Conservation (phyloP, 2,113 vertebrate genomes). For the Speoplatyrhinus poulsoni region DNA sequence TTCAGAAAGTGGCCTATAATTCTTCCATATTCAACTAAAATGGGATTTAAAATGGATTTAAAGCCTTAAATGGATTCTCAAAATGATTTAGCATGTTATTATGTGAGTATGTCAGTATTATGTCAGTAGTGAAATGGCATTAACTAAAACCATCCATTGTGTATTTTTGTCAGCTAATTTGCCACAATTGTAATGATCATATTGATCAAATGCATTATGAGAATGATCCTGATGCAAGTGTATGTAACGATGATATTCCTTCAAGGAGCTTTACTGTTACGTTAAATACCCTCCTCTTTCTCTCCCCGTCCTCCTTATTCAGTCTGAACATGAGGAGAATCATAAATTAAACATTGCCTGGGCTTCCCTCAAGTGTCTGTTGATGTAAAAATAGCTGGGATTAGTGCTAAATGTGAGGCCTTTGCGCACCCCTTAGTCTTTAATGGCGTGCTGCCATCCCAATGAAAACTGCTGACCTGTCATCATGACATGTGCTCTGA, state of each 20-base stretch:
- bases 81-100: no score
- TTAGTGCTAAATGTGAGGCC: conserved; percentile 49
- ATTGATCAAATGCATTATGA: neutral
- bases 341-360: conserved; percentile 75
- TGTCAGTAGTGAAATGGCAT: no score
- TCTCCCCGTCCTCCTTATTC: conserved; percentile 34
- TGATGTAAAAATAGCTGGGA: conserved; percentile 65
- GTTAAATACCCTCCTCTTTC: conserved; percentile 24
- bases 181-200: conserved; percentile 1
- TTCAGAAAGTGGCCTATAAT: conserved; percentile 40
- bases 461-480: conserved; percentile 55
- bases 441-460: conserved; percentile 60
- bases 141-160: no score
- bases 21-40: conserved; percentile 49
- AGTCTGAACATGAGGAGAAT: conserved; percentile 41
- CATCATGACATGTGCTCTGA: conserved; percentile 54
- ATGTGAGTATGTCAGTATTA: no score
- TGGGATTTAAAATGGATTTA: conserved; percentile 31
- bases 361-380: conserved; percentile 56
- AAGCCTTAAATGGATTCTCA: neutral
- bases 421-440: conserved; percentile 50
- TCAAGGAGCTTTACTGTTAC: conserved; percentile 31
- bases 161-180: conserved; percentile 11
- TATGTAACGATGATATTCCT: conserved; percentile 23
- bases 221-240: neutral